Conservation (phyloP, 2,113 vertebrate species). For the Oplegnathus fasciatus region DNA sequence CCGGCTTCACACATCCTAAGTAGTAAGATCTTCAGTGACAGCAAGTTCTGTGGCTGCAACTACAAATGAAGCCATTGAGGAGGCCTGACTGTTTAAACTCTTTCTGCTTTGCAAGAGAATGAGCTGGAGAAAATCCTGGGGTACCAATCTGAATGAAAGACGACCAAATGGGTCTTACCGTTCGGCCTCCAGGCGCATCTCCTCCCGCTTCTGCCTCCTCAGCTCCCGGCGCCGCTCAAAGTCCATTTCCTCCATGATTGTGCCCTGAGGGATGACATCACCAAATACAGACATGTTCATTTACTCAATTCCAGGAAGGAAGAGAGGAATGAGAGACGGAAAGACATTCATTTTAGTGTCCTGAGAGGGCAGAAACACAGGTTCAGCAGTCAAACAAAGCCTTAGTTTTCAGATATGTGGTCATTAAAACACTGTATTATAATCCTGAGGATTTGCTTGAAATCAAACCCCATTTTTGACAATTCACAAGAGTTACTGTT, state of each 20-base stretch:
- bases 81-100: constrained; percentile 1
- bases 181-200: constrained; percentile 96
- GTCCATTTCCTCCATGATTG: constrained; percentile 93
- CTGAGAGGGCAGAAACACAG: neutral
- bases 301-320: constrained; percentile 20
- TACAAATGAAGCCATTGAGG: constrained; percentile 14
- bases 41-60: neutral
- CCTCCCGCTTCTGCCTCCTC: constrained; percentile 98
- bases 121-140: constrained; percentile 6
- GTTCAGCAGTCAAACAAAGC: neutral
- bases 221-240: constrained; percentile 97
- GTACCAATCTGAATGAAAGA: constrained; percentile 16
- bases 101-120: constrained; percentile 26
- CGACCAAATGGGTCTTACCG: constrained; percentile 84
- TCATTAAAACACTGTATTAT: neutral
- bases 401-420: neutral
- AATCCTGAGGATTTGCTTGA: neutral
- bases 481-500: neutral
- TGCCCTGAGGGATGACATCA: constrained; percentile 71
- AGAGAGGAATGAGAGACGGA: neutral
- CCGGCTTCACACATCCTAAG: constrained; percentile 33
- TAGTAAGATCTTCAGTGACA: constrained; percentile 20
- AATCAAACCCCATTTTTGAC: neutral
- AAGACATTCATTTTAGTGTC: constrained; percentile 1
- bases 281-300: constrained; percentile 53